Percentiles rank a stretch among this genome's conserved stretches.
phyloP scores from a whole-genome alignment of 1,140 invertebrate genomes.

The Mya arenaria region DNA sequence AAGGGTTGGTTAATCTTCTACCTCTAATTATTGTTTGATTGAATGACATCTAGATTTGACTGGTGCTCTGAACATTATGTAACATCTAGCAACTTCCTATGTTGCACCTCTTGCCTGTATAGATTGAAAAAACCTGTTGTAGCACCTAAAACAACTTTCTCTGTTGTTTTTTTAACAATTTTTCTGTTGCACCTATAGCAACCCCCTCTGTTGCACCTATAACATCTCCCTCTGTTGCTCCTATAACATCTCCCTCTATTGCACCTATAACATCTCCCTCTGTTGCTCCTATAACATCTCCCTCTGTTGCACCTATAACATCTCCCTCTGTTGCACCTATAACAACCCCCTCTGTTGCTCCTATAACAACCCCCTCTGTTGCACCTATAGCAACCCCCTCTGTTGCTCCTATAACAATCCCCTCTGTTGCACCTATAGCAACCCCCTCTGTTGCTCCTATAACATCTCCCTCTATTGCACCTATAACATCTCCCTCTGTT shows the following conservation, averaged over 20 bases:
- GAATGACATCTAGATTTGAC: not conserved
- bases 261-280: not conserved
- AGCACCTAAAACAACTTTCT: not conserved
- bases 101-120: not conserved
- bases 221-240: not conserved
- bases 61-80: not conserved
- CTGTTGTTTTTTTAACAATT: not conserved
- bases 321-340: not conserved
- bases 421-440: not conserved
- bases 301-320: not conserved
- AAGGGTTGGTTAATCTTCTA: conserved; percentile 81
- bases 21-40: not conserved
- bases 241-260: not conserved
- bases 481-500: not conserved
- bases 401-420: not conserved
- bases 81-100: not conserved
- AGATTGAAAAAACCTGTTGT: not conserved
- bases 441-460: not conserved
- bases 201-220: not conserved
- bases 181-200: not conserved
- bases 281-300: not conserved
- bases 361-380: not conserved
- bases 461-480: not conserved
- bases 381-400: not conserved
- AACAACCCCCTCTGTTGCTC: not conserved